These are phyloP conservation scores for Chlorops oryzae DNA, from an alignment of 1,140 invertebrate species.

Conservation along the genomic window DNA sequence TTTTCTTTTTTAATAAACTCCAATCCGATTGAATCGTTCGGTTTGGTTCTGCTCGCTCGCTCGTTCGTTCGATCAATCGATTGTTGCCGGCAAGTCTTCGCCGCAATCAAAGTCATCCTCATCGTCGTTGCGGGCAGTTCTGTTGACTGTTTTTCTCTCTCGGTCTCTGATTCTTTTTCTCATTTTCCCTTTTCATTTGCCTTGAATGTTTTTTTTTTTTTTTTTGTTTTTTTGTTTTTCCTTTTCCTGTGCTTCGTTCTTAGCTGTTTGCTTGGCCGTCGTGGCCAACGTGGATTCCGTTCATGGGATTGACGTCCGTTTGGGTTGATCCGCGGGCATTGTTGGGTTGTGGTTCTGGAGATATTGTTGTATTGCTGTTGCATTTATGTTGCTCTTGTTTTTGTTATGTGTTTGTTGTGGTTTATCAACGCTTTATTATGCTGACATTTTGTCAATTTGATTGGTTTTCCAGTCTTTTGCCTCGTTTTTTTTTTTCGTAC, in stretches of 20 bases:
- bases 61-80: too few relatives aligned
- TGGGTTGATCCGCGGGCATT: slow-evolving; percentile 15
- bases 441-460: slow-evolving; percentile 46
- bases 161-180: not conserved
- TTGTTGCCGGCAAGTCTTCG: too few relatives aligned
- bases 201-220: not conserved
- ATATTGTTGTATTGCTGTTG: slow-evolving; percentile 5
- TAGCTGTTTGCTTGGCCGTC: not conserved
- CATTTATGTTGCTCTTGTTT: slow-evolving; percentile 5
- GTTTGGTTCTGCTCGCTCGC: too few relatives aligned
- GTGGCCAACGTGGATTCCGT: not conserved
- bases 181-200: not conserved
- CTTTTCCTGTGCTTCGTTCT: not conserved
- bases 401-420: slow-evolving; percentile 20
- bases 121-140: too few relatives aligned
- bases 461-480: too few relatives aligned
- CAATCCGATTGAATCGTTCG: too few relatives aligned
- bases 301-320: not conserved
- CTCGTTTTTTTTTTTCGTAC: too few relatives aligned
- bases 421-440: slow-evolving; percentile 46
- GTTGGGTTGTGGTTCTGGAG: slow-evolving; percentile 14
- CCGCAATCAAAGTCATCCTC: too few relatives aligned
- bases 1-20: too few relatives aligned
- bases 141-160: not conserved
- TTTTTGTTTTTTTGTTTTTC: too few relatives aligned